Conservation (phyloP, 2,797 vertebrate species). For the Sebastes wilsoni region DNA sequence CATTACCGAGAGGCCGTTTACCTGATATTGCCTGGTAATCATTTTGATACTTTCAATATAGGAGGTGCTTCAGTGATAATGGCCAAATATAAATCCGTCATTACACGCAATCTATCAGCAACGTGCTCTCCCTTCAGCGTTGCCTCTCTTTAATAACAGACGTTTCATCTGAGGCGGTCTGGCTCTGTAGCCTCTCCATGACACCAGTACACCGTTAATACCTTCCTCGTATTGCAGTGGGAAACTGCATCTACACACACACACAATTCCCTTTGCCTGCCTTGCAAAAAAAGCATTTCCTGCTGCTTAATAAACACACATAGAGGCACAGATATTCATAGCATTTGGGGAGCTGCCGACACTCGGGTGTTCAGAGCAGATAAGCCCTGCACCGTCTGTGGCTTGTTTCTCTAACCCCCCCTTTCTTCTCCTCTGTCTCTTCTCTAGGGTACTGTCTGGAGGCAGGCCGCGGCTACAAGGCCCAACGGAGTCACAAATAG, state of each 20-base stretch:
- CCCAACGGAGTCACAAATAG: slow-evolving; percentile 60
- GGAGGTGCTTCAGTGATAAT: slow-evolving; percentile 56
- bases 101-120: slow-evolving; percentile 49
- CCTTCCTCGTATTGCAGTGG: slow-evolving; percentile 29
- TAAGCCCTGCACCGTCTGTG: slow-evolving; percentile 71
- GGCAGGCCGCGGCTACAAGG: slow-evolving; percentile 56
- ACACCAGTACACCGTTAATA: slow-evolving; percentile 58
- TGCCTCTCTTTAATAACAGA: slow-evolving; percentile 49
- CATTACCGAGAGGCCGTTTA: slow-evolving; percentile 51
- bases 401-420: slow-evolving; percentile 46
- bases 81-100: slow-evolving; percentile 62
- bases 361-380: slow-evolving; percentile 73
- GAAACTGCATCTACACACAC: slow-evolving; percentile 35
- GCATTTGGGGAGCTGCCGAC: slow-evolving; percentile 68
- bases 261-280: slow-evolving; percentile 40
- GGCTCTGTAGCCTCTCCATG: slow-evolving; percentile 47
- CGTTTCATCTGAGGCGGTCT: slow-evolving; percentile 51
- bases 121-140: slow-evolving; percentile 1
- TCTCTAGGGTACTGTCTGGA: slow-evolving; percentile 60
- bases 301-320: slow-evolving; percentile 70
- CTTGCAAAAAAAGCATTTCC: slow-evolving; percentile 49
- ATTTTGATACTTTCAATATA: slow-evolving; percentile 60
- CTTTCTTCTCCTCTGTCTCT: slow-evolving; percentile 50
- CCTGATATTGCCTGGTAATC: slow-evolving; percentile 54
- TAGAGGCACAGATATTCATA: slow-evolving; percentile 59